Base-by-base conservation (phyloP, 2,888 invertebrate genomes). In the Hypselothyrea guttata region DNA sequence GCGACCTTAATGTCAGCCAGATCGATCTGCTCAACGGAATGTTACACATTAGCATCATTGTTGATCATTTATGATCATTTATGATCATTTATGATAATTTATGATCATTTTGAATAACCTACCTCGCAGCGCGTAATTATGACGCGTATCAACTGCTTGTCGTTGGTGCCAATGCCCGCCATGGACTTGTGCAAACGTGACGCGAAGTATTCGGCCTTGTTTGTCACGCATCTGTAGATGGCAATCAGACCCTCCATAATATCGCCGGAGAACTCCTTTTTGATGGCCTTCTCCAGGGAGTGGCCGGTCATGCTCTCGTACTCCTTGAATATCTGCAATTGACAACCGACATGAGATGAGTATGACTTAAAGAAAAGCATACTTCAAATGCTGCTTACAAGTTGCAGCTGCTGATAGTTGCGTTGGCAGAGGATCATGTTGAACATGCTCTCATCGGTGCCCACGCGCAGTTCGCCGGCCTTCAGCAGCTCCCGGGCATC, bases 81-180 rank as follows among this genome's bases (percentile, higher is more conserved):
- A n/a, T n/a, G n/a, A n/a, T n/a, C n/a, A n/a, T n/a, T n/a, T n/a
- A n/a, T n/a, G n/a, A n/a, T n/a, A n/a, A n/a, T n/a, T n/a, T n/a
- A n/a, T n/a, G n/a, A n/a, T n/a, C n/a, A n/a, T n/a, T n/a, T n/a
- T n/a, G 5, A 41, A 12, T 28, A 22, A 42, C 31, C 49, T 70
- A 89, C 89, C 83, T 97, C 95, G 84, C 93, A 93, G 75, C 97
- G 93, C 1, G 96, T 95, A 42, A 96, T 94, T 79, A 97, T 92
- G 55, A 97, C 87, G 84, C 97, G 94, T 77, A 97, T 97, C 71
- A 98, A 91, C 77, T 95, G 94, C 44, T 93, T 92, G 88, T 98
- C 97, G 86, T 96, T 95, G 3, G 97, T 98, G 60, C 98, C 98
- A 68, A 95, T 89, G 3, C 98, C 97, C 87, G 95, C 95, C 96